Conservation (phyloP, 2,888 invertebrate species). For the Taenaris catops region DNA sequence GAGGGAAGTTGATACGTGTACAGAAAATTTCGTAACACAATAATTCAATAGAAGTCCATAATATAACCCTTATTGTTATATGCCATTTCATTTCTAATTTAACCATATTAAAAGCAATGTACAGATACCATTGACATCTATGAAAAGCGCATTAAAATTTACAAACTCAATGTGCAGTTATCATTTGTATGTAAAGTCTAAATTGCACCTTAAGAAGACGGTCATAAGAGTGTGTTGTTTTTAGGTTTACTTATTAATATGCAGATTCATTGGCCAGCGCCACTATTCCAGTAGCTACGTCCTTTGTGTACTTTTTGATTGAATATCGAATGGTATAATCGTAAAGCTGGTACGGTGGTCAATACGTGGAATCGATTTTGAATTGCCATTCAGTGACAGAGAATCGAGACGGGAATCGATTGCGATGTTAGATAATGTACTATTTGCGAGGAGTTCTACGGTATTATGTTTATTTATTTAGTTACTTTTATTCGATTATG, state of each 20-base stretch:
- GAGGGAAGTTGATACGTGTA: too few relatives aligned
- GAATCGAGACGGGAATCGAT: constrained; percentile 8
- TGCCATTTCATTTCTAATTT: constrained; percentile 7
- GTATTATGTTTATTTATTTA: too few relatives aligned
- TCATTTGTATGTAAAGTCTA: not conserved
- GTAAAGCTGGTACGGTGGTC: constrained; percentile 39
- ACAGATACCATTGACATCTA: constrained; percentile 12
- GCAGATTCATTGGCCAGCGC: too few relatives aligned
- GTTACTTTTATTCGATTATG: too few relatives aligned
- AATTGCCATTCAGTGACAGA: constrained; percentile 14
- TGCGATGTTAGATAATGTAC: too few relatives aligned
- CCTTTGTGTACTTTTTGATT: constrained; percentile 60
- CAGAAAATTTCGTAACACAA: too few relatives aligned
- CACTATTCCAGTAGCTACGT: constrained; percentile 5
- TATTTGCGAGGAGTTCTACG: too few relatives aligned
- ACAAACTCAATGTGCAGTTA: constrained; percentile 2
- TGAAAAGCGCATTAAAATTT: constrained; percentile 10
- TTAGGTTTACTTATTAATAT: too few relatives aligned
- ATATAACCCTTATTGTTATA: too few relatives aligned
- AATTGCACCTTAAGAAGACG: not conserved
- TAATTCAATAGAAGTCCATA: too few relatives aligned
- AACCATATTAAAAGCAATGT: constrained; percentile 2
- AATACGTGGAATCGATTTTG: constrained; percentile 23
- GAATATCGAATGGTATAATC: constrained; percentile 65
- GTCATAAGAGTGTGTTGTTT: too few relatives aligned